phyloP scores from a whole-genome alignment of 2,113 vertebrate genomes.

The Scomber scombrus region DNA sequence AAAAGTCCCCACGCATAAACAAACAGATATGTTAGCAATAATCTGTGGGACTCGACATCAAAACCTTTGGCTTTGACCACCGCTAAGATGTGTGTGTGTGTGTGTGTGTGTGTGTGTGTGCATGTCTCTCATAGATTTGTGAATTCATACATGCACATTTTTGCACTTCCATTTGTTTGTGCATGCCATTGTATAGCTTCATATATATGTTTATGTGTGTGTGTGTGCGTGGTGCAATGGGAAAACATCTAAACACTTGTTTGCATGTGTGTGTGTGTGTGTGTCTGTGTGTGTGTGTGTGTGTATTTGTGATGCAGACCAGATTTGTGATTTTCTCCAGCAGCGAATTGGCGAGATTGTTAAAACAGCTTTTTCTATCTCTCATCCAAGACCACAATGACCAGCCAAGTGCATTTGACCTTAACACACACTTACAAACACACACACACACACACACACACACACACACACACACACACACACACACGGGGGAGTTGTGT shows the following conservation, averaged over 20 bases:
- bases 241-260: background rate
- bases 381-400: slow-evolving; percentile 42
- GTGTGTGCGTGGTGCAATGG: background rate
- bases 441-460: slow-evolving; percentile 23
- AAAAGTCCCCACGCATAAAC: slow-evolving; percentile 28
- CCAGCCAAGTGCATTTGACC: slow-evolving; percentile 63
- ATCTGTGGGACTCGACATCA: slow-evolving; percentile 9
- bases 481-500: slow-evolving; percentile 58
- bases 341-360: slow-evolving; percentile 52
- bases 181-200: background rate
- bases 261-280: background rate
- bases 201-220: background rate
- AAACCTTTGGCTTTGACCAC: slow-evolving; percentile 27
- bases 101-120: slow-evolving; percentile 6
- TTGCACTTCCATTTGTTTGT: background rate
- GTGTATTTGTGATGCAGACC: slow-evolving; percentile 28
- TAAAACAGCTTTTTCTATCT: slow-evolving; percentile 52
- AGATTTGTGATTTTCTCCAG: slow-evolving; percentile 56
- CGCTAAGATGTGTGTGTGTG: slow-evolving; percentile 3
- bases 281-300: slow-evolving; percentile 23
- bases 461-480: slow-evolving; percentile 28
- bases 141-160: background rate
- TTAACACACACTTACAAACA: slow-evolving; percentile 20
- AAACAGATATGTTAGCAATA: slow-evolving; percentile 60
- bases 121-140: background rate